These are phyloP conservation scores for Lasioglossum morio DNA, from an alignment of 2,888 invertebrate species.

Conservation along the genomic window DNA sequence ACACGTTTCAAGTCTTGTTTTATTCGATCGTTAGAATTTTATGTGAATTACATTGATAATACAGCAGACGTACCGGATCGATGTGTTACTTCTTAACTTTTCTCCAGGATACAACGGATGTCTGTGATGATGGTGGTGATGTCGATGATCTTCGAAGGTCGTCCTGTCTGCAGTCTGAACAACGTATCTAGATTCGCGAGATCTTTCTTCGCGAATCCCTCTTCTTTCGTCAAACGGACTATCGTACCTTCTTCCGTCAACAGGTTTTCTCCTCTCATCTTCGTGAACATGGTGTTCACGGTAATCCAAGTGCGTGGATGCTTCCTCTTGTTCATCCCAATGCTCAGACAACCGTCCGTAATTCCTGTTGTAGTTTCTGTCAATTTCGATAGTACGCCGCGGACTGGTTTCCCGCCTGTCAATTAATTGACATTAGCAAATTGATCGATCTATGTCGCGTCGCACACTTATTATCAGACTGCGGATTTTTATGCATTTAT, in stretches of 20 bases:
- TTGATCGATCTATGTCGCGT: not conserved
- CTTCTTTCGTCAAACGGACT: slow-evolving; percentile 85
- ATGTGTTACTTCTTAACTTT: slow-evolving; percentile 72
- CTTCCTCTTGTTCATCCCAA: slow-evolving; percentile 82
- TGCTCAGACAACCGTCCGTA: slow-evolving; percentile 79
- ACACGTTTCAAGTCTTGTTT: not conserved
- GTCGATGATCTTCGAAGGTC: slow-evolving; percentile 76
- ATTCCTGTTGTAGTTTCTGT: slow-evolving; percentile 79
- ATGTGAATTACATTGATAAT: not conserved
- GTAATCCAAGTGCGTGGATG: slow-evolving; percentile 77
- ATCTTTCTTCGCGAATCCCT: slow-evolving; percentile 83
- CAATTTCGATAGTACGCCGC: slow-evolving; percentile 76
- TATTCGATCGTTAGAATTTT: not conserved
- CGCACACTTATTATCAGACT: not conserved
- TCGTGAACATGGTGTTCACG: slow-evolving; percentile 80
- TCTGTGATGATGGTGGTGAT: slow-evolving; percentile 74
- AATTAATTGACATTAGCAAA: slow-evolving; percentile 76
- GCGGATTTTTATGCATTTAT: too few relatives aligned
- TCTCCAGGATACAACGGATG: slow-evolving; percentile 76
- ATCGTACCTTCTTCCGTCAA: slow-evolving; percentile 81
- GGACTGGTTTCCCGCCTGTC: slow-evolving; percentile 80
- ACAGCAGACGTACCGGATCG: slow-evolving; percentile 64
- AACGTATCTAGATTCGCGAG: slow-evolving; percentile 77
- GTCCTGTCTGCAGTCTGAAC: slow-evolving; percentile 71
- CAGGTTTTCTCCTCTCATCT: slow-evolving; percentile 78